Conservation (phyloP, 1,140 invertebrate species). For the Drosophila oshimai region DNA sequence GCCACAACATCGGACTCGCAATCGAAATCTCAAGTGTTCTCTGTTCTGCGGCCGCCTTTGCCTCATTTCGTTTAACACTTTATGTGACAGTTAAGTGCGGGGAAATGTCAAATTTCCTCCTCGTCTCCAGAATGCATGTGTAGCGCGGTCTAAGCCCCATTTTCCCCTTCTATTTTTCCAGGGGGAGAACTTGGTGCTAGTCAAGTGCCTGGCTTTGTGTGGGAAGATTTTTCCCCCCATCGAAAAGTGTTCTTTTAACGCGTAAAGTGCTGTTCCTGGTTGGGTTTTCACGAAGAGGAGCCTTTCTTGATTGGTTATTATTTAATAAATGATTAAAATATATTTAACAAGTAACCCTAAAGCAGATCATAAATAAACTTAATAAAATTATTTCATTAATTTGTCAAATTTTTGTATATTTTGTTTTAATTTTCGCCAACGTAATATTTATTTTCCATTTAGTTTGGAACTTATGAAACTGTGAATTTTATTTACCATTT, state of each 20-base stretch:
- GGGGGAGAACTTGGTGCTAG: conserved; percentile 5
- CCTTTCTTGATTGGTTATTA: background rate
- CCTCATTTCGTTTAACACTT: conserved; percentile 80
- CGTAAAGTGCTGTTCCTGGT: conserved; percentile 19
- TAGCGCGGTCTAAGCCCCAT: conserved; percentile 39
- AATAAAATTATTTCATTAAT: no score
- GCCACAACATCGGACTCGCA: conserved; percentile 30
- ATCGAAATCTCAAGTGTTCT: conserved; percentile 69
- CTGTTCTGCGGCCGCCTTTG: conserved; percentile 58
- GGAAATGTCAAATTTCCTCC: conserved; percentile 74
- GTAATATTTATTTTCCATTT: no score
- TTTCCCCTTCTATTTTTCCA: background rate
- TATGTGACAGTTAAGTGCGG: conserved; percentile 77
- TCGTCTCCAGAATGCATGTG: conserved; percentile 52
- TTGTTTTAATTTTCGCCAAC: no score
- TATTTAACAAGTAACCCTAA: background rate
- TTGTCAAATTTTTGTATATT: no score
- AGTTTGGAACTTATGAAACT: no score
- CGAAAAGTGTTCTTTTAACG: background rate
- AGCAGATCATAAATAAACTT: background rate
- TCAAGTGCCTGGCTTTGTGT: conserved; percentile 60
- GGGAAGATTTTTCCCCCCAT: conserved; percentile 58
- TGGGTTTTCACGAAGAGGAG: conserved; percentile 8
- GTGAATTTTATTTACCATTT: no score
- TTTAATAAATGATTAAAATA: conserved; percentile 10